phyloP scores from a whole-genome alignment of 92 coral and sea anemone species.

The Zoanthus solanderi region DNA sequence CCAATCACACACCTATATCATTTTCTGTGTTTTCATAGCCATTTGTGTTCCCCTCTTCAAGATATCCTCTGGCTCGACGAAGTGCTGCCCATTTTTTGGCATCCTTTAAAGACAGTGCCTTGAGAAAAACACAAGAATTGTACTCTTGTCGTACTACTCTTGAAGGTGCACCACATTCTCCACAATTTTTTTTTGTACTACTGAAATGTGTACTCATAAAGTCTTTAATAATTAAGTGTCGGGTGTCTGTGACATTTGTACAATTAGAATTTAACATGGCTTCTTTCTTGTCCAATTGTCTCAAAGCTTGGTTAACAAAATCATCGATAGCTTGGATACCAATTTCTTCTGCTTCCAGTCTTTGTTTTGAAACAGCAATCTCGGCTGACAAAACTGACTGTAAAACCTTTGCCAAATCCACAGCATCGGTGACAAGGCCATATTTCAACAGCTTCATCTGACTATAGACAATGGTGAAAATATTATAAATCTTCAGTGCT shows the following conservation, averaged over 20 bases:
- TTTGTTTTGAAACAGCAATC: conserved; percentile 20
- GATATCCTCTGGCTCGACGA: conserved; percentile 48
- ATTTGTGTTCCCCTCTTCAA: conserved; percentile 1
- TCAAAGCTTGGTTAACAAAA: conserved; percentile 63
- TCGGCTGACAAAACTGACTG: conserved; percentile 51
- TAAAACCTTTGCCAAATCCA: conserved; percentile 79
- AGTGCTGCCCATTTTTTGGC: conserved; percentile 83
- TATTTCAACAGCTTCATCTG: conserved; percentile 94
- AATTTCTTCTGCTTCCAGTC: conserved; percentile 53
- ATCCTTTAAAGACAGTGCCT: conserved; percentile 80
- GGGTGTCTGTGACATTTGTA: conserved; percentile 86
- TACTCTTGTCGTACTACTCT: conserved; percentile 87
- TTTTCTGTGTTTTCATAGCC: not conserved
- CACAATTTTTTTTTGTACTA: conserved; percentile 73
- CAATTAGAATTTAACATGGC: conserved; percentile 77
- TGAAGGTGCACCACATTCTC: conserved; percentile 85
- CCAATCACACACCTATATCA: too few relatives aligned
- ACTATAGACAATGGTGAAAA: conserved; percentile 45
- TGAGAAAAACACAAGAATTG: conserved; percentile 74
- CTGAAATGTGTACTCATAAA: conserved; percentile 74
- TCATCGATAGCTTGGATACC: conserved; percentile 64
- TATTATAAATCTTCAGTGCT: too few relatives aligned
- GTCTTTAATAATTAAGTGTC: conserved; percentile 83
- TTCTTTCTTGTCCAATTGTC: conserved; percentile 74
- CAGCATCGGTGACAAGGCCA: conserved; percentile 82